Base-by-base conservation (phyloP, 2,888 invertebrate species). In the Ochropacha duplaris region DNA sequence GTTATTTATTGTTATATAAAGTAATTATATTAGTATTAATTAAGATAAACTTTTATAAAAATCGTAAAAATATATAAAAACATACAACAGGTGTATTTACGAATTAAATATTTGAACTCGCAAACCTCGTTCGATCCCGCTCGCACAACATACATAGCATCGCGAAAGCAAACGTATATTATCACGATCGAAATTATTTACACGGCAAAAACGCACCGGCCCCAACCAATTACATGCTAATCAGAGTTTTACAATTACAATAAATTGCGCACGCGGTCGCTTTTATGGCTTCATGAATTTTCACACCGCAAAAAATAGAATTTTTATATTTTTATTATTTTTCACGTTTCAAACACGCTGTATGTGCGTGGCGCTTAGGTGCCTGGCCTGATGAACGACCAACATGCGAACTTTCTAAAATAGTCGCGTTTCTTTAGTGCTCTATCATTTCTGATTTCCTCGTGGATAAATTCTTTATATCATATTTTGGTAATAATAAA, bases 171-270 rank as follows among this genome's bases (percentile, higher is more conserved):
- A 62, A 58, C 68, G 63, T 71, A 78, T 72, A 74, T 71, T 71
- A 76, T 78, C 74, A 68, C 62, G 64, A 66, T 73, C 66, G 69
- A 73, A 77, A 74, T 75, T 78, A 78, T 79, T 76, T 71, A 73
- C 78, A 72, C 71, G 66, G 76, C 74, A 79, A 78, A 83, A 81
- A 81, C 73, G 65, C 69, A 72, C 73, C 69, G 61, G 31, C 31
- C 31, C 19, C 34, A 9, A 31, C 74, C 84, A 86, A 87, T 88
- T 88, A 87, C 81, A 87, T 88, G 87, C 81, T 90, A 88, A 89
- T 89, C 79, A 82, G 77, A 67, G 69, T 76, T 78, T 73, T 76
- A 78, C 79, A 81, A 85, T 86, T 83, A 81, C 78, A 74, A 74
- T 81, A 72, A 77, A 77, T 74, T 74, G 72, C 61, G 64, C 60